Conservation (phyloP, 2,888 invertebrate genomes). For the Drosophila longiperda region DNA sequence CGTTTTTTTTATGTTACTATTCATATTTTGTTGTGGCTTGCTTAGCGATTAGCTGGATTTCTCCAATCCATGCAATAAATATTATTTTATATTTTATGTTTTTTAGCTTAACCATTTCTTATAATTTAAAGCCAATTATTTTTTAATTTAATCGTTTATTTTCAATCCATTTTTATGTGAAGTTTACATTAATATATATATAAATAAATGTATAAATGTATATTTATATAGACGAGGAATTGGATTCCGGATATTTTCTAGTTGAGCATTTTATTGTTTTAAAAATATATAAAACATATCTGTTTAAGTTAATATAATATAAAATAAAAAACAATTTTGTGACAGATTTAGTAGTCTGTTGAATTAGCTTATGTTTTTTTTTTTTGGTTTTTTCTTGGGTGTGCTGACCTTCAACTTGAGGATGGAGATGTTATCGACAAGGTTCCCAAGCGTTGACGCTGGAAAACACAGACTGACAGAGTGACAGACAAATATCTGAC, state of each 20-base stretch:
- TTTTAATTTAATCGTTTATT: background rate
- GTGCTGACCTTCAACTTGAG: slow-evolving; percentile 18
- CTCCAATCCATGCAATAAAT: background rate
- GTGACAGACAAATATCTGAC: slow-evolving; percentile 30
- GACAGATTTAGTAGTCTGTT: slow-evolving; percentile 1
- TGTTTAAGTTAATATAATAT: background rate
- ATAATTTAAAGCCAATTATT: background rate
- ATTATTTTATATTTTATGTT: background rate
- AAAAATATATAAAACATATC: background rate
- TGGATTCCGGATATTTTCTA: background rate
- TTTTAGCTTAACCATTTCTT: background rate
- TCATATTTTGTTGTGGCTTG: background rate
- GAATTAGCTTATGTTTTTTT: background rate
- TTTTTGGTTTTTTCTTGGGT: background rate
- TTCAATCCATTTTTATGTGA: background rate
- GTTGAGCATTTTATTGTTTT: background rate
- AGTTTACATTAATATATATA: background rate
- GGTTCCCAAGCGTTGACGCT: slow-evolving; percentile 47
- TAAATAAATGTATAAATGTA: background rate
- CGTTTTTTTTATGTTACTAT: background rate
- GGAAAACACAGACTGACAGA: slow-evolving; percentile 18
- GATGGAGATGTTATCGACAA: slow-evolving; percentile 28
- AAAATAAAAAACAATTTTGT: background rate
- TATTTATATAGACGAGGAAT: no score
- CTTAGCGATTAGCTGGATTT: background rate